Evolutionary conservation across 1,140 invertebrate species (phyloP).

Genomic region (Zaprionus lachaisei): DNA sequence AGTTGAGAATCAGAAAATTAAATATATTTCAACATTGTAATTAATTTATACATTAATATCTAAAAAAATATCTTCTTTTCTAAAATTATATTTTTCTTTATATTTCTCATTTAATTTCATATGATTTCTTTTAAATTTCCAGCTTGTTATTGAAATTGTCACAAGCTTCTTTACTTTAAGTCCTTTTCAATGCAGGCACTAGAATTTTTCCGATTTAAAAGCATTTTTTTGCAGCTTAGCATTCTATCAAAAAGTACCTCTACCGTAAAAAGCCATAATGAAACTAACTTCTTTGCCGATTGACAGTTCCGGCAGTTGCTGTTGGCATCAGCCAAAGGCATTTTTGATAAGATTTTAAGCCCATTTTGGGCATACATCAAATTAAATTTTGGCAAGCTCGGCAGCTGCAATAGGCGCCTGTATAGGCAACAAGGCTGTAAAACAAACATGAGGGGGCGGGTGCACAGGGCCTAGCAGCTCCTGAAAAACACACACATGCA

Average conservation of each 20-base stretch:
- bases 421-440: slow-evolving; percentile 19
- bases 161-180: too few relatives aligned
- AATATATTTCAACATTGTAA: too few relatives aligned
- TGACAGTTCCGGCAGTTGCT: slow-evolving; percentile 21
- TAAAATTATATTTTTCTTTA: too few relatives aligned
- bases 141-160: too few relatives aligned
- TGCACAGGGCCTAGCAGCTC: slow-evolving; percentile 32
- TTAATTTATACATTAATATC: too few relatives aligned
- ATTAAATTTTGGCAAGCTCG: slow-evolving; percentile 31
- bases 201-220: background rate
- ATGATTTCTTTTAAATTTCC: too few relatives aligned
- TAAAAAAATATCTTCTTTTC: too few relatives aligned
- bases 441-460: slow-evolving; percentile 14
- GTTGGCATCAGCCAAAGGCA: slow-evolving; percentile 35
- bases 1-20: too few relatives aligned
- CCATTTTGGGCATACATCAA: slow-evolving; percentile 28
- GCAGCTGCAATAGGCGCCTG: slow-evolving; percentile 6
- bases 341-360: slow-evolving; percentile 32
- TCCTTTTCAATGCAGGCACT: background rate
- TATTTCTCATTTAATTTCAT: too few relatives aligned
- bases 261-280: background rate
- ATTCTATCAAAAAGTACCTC: background rate
- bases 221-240: too few relatives aligned
- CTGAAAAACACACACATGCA: slow-evolving; percentile 20
- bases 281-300: background rate